Evolutionary conservation across 1,140 invertebrate genomes (phyloP), one percentile per base, ranked within the genome.

Genomic region (Dendrolimus kikuchii): DNA sequence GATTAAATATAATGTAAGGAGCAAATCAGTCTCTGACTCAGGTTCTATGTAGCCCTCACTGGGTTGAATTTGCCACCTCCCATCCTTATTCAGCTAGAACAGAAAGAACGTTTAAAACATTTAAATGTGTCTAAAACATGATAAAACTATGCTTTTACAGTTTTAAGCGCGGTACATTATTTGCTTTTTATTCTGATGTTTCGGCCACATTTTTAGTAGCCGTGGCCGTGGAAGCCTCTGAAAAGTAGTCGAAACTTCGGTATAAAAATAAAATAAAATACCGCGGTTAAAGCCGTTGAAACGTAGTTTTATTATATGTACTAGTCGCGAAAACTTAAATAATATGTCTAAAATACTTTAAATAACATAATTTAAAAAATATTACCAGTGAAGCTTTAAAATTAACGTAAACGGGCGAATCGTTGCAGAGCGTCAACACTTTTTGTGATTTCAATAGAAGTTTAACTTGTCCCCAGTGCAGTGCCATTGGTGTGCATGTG

Each of bases 391-490:
- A 62, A 5, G 74, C 71, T 60, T 64, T 77, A 52, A 75, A 84
- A 43, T 72, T 57, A 0, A 86, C 78, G 38, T 49, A 46, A 2
- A 86, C 75, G 8, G 83, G 83, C 0, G 83, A 86, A 57, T 84
- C 81, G 46, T 86, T 86, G 53, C 66, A 77, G 3, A 86, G 55
- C 5, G 66, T 78, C 5, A 86, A 54, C 2, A 42, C 60, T 63
- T 85, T 82, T 4, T 75, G 60, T 2, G 66, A 68, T 50, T 56
- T 77, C 5, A 61, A 74, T 7, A 85, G 42, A 36, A 85, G 49
- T 57, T 81, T 83, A 2, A 79, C 71, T 59, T 82, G 81, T 2
- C 80, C 80, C 80, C 77, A 86, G 56, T 81, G 75, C 9, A 84
- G 54, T 1, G 71, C 65, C 3, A 68, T 57, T 0, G 81, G 80